phyloP scores from a whole-genome alignment of 2,797 vertebrate species.

The Myiotriccus ornatus region DNA sequence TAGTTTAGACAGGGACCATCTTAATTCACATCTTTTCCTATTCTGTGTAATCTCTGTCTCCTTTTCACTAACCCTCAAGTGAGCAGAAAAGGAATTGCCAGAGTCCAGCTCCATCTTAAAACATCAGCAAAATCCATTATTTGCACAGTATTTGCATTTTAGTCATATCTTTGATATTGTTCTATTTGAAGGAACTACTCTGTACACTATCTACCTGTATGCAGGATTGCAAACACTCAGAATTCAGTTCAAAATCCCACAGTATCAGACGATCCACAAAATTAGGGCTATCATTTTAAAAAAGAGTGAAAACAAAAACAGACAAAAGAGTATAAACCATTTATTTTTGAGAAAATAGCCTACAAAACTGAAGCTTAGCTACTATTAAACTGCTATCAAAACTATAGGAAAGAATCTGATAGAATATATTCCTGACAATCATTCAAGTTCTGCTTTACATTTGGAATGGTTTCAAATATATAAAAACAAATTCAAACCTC shows the following conservation, averaged over 20 bases:
- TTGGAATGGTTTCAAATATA: not conserved
- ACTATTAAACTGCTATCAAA: not conserved
- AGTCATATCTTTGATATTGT: not conserved
- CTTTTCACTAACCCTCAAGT: not conserved
- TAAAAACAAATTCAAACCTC: not conserved
- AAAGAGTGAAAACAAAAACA: not conserved
- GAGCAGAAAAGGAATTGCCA: not conserved
- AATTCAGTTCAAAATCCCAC: not conserved
- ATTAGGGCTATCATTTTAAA: not conserved
- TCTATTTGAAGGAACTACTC: not conserved
- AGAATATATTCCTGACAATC: not conserved
- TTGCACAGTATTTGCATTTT: not conserved
- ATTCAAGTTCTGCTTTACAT: not conserved
- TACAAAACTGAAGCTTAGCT: not conserved
- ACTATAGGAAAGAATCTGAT: not conserved
- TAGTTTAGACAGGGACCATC: not conserved
- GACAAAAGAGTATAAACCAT: not conserved
- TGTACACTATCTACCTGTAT: not conserved
- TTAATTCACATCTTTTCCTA: not conserved
- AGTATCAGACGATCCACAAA: not conserved
- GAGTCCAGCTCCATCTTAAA: not conserved
- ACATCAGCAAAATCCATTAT: not conserved
- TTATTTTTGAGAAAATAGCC: constrained; percentile 20
- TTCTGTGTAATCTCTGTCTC: not conserved
- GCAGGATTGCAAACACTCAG: not conserved